Percentiles rank a stretch among this genome's conserved stretches.
phyloP scores from a whole-genome alignment of 2,888 invertebrate genomes.

The Zele albiditarsus region DNA sequence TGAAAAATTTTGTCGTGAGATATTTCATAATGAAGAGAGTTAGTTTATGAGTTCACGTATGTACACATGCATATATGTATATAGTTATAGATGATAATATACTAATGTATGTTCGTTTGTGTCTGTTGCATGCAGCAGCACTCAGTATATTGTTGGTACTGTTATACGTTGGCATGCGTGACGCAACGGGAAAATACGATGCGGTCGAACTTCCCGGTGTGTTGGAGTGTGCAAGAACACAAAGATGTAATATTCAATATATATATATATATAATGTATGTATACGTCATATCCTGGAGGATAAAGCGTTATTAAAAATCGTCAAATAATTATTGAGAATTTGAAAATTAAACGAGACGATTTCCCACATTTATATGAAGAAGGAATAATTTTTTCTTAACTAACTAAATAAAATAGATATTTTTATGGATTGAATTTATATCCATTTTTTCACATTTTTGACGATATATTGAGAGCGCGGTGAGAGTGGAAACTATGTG shows the following conservation, averaged over 20 bases:
- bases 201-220: conserved; percentile 57
- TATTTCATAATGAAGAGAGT: conserved; percentile 6
- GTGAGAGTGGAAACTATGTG: no score
- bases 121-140: conserved; percentile 8
- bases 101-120: background rate
- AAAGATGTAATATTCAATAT: conserved; percentile 31
- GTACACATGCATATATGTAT: background rate
- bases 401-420: no score
- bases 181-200: conserved; percentile 66
- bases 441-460: background rate
- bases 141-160: conserved; percentile 56
- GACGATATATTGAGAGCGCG: no score
- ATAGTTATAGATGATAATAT: background rate
- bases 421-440: no score
- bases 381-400: no score
- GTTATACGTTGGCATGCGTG: conserved; percentile 68
- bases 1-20: background rate
- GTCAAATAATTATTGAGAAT: background rate
- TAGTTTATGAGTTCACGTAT: background rate
- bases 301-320: background rate
- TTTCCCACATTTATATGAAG: no score
- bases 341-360: background rate
- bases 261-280: background rate
- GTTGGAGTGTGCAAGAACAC: conserved; percentile 46
- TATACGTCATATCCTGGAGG: conserved; percentile 13